These are phyloP conservation scores for Dolichomitus sp. DNA, from an alignment of 2,888 invertebrate species.

Conservation along the genomic window DNA sequence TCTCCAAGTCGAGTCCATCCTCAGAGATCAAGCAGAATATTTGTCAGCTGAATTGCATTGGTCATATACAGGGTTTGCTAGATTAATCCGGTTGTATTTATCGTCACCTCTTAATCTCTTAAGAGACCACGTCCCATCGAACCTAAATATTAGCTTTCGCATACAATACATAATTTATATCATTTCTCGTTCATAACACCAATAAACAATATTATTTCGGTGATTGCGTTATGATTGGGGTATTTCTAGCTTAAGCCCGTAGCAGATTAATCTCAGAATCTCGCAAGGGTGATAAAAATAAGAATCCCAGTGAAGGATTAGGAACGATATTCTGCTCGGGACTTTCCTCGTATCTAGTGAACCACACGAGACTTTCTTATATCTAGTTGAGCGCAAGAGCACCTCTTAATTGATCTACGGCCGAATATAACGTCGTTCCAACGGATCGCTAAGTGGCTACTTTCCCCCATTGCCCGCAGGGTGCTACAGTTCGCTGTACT, in stretches of 20 bases:
- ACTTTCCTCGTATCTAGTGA: conserved; percentile 35
- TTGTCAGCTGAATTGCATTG: conserved; percentile 19
- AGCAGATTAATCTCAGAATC: conserved; percentile 55
- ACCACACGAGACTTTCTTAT: conserved; percentile 40
- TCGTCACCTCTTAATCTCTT: conserved; percentile 43
- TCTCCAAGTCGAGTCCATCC: conserved; percentile 34
- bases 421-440: conserved; percentile 79
- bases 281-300: conserved; percentile 35
- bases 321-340: conserved; percentile 33
- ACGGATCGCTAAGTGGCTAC: conserved; percentile 58
- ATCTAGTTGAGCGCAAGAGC: conserved; percentile 46
- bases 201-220: conserved; percentile 64
- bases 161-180: conserved; percentile 51
- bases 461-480: conserved; percentile 5
- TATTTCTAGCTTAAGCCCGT: conserved; percentile 47
- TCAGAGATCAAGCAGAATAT: conserved; percentile 43
- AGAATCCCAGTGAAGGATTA: conserved; percentile 59
- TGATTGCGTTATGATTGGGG: conserved; percentile 65
- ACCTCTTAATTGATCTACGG: conserved; percentile 84
- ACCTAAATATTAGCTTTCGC: conserved; percentile 16
- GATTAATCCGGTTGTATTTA: conserved; percentile 59
- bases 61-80: conserved; percentile 40
- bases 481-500: background rate
- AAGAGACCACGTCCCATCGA: conserved; percentile 25
- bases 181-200: conserved; percentile 8